phyloP scores from a whole-genome alignment of 2,113 vertebrate genomes.

The Oriolus oriolus region DNA sequence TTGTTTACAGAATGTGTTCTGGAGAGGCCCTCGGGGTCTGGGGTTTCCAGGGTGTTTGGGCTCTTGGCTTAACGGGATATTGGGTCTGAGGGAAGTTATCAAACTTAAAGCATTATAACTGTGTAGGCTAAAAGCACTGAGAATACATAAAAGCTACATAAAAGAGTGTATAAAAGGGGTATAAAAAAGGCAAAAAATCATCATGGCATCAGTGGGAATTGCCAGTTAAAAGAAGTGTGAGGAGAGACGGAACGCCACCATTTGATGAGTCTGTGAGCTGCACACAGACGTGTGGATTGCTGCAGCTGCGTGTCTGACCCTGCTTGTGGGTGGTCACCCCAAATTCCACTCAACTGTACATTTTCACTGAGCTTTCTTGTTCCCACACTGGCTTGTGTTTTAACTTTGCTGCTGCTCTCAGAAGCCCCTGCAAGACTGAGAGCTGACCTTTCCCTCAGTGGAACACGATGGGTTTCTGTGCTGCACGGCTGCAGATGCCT shows the following conservation, averaged over 20 bases:
- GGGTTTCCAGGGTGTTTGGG: too few species aligned
- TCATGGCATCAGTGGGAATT: too few species aligned
- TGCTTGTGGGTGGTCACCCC: background rate
- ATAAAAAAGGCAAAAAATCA: too few species aligned
- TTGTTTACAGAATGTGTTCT: too few species aligned
- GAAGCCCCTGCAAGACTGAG: background rate
- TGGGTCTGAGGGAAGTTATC: too few species aligned
- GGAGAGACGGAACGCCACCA: background rate
- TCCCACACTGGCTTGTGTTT: background rate
- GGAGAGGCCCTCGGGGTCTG: too few species aligned
- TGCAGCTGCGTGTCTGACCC: background rate
- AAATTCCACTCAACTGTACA: accelerated
- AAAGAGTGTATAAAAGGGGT: too few species aligned
- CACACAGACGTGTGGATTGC: accelerated
- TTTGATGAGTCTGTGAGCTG: background rate
- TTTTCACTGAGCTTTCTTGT: background rate
- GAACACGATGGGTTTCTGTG: accelerated
- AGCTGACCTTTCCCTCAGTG: background rate
- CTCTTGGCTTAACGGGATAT: too few species aligned
- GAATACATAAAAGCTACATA: too few species aligned
- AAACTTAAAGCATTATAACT: too few species aligned
- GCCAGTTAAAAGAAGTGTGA: background rate
- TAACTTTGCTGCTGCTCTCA: background rate
- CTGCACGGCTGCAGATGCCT: background rate
- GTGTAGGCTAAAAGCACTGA: too few species aligned